These are phyloP conservation scores for Apostichopus parvimensis DNA, from an alignment of 35 echinoderm and acorn worm genomes.

Conservation along the genomic window DNA sequence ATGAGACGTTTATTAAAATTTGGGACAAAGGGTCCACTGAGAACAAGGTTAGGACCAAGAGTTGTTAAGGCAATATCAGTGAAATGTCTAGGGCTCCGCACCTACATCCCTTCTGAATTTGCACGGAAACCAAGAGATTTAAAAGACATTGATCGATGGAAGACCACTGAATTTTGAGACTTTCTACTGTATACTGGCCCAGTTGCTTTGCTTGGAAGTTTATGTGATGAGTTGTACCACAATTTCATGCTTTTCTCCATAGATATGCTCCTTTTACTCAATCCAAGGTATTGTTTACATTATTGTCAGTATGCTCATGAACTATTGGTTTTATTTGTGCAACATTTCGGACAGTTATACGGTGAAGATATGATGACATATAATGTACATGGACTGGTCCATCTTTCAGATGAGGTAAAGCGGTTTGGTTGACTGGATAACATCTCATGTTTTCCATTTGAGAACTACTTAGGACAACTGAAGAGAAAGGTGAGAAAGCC, in stretches of 20 bases:
- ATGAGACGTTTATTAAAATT: slow-evolving; percentile 48
- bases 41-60: slow-evolving; percentile 10
- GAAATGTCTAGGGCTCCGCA: background rate
- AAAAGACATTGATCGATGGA: slow-evolving; percentile 63
- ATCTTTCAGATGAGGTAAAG: slow-evolving; percentile 57
- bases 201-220: slow-evolving; percentile 49
- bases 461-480: slow-evolving; percentile 58
- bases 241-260: slow-evolving; percentile 70
- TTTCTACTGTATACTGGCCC: slow-evolving; percentile 72
- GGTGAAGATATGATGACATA: slow-evolving; percentile 55
- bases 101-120: slow-evolving; percentile 60
- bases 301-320: slow-evolving; percentile 46
- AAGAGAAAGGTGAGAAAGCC: slow-evolving; percentile 68
- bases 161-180: slow-evolving; percentile 73
- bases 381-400: slow-evolving; percentile 72
- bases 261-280: slow-evolving; percentile 50
- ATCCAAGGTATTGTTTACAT: slow-evolving; percentile 1
- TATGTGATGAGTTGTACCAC: slow-evolving; percentile 53
- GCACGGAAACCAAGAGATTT: slow-evolving; percentile 61
- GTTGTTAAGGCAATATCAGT: slow-evolving; percentile 16
- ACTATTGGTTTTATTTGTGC: slow-evolving; percentile 48
- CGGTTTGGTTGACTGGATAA: slow-evolving; percentile 61
- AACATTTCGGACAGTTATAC: slow-evolving; percentile 53
- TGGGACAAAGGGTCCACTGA: slow-evolving; percentile 62
- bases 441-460: slow-evolving; percentile 68